Evolutionary conservation across 2,888 invertebrate species (phyloP).

Genomic region (Pseudococcus jackbeardsleyi): DNA sequence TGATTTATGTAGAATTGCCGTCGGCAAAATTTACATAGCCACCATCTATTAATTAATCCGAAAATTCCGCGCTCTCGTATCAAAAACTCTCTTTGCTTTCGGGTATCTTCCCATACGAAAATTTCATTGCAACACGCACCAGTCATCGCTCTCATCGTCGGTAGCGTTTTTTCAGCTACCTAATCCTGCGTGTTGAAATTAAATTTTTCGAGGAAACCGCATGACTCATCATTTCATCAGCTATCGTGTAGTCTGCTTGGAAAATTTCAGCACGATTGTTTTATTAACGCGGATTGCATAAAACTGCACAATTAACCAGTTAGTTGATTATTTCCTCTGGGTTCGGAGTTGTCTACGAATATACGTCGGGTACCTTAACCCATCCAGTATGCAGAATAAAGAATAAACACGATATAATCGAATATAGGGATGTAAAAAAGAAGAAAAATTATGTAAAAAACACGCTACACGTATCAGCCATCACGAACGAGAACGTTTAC

Average conservation of each 20-base stretch:
- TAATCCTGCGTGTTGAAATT: not conserved
- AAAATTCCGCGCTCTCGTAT: not conserved
- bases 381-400: not conserved
- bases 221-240: not conserved
- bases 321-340: not conserved
- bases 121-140: not conserved
- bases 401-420: not conserved
- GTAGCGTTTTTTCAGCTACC: not conserved
- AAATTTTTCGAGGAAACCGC: not conserved
- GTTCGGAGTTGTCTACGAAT: not conserved
- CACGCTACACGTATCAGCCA: conserved; percentile 2
- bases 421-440: not conserved
- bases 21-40: not conserved
- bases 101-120: not conserved
- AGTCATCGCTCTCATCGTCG: not conserved
- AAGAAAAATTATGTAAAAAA: conserved; percentile 5
- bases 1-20: no score
- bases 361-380: not conserved
- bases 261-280: conserved; percentile 1
- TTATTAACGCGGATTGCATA: not conserved
- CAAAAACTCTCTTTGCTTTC: not conserved
- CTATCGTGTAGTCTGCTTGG: not conserved
- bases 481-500: conserved; percentile 19
- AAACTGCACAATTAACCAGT: not conserved
- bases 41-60: not conserved